These are phyloP conservation scores for Globodera rostochiensis DNA, from an alignment of 1,140 invertebrate species.

Conservation along the genomic window DNA sequence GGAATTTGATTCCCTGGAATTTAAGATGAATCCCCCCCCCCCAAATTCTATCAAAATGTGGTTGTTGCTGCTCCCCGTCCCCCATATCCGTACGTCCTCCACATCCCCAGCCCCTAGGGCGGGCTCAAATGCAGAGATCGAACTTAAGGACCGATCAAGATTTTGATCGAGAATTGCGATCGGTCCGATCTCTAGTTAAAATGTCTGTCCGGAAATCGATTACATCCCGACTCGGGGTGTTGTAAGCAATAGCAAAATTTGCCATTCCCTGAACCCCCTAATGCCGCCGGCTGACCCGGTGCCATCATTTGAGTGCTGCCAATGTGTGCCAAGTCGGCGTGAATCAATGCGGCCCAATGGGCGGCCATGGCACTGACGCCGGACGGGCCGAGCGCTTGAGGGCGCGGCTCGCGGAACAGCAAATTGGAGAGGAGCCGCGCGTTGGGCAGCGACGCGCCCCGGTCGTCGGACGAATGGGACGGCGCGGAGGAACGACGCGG, in stretches of 20 bases:
- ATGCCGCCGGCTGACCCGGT: not conserved
- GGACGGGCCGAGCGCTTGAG: not conserved
- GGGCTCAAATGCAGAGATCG: too few relatives aligned
- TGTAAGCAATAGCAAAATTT: not conserved
- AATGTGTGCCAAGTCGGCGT: constrained; percentile 54
- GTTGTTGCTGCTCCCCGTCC: constrained; percentile 4
- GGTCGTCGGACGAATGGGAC: constrained; percentile 18
- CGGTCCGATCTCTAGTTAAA: too few relatives aligned
- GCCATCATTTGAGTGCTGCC: constrained; percentile 46
- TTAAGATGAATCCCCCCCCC: too few relatives aligned
- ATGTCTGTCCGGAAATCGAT: too few relatives aligned
- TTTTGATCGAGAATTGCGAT: too few relatives aligned
- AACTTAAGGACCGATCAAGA: too few relatives aligned
- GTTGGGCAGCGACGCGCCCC: constrained; percentile 42
- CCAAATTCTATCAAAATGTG: too few relatives aligned
- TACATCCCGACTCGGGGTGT: not conserved
- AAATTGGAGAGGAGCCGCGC: constrained; percentile 51
- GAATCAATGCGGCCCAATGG: constrained; percentile 53
- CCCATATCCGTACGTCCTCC: not conserved
- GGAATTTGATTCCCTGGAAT: not conserved
- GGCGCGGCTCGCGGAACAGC: constrained; percentile 47
- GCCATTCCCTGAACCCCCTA: too few relatives aligned
- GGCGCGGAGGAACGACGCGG: constrained; percentile 41
- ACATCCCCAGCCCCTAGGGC: too few relatives aligned
- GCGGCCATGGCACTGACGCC: constrained; percentile 39